Evolutionary conservation across 2,888 invertebrate genomes (phyloP).

Genomic region (Mythimna vitellina): DNA sequence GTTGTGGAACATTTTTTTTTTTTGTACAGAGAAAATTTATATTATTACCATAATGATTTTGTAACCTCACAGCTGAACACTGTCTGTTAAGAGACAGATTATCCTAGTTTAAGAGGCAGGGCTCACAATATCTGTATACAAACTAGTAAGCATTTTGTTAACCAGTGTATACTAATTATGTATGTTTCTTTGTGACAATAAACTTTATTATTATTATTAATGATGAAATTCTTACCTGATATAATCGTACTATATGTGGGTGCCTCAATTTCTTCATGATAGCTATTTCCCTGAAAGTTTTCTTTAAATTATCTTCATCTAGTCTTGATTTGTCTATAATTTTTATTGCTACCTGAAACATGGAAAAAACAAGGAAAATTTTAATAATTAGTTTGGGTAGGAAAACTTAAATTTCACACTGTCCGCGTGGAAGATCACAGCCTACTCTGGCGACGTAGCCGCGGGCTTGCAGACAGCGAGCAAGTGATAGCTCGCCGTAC

Average conservation of each 20-base stretch:
- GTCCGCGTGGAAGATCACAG: not conserved
- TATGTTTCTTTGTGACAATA: too few species aligned
- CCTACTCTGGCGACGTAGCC: not conserved
- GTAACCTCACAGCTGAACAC: too few species aligned
- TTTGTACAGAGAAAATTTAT: too few species aligned
- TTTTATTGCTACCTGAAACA: conserved; percentile 97
- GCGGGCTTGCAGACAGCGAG: too few species aligned
- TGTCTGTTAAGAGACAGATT: too few species aligned
- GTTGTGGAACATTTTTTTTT: too few species aligned
- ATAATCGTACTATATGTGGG: conserved; percentile 98
- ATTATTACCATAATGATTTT: too few species aligned
- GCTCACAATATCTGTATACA: too few species aligned
- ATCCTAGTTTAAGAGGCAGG: too few species aligned
- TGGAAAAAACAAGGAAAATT: not conserved
- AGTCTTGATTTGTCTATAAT: conserved; percentile 98
- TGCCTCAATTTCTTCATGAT: conserved; percentile 98
- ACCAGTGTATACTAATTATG: too few species aligned
- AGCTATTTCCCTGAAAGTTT: conserved; percentile 98
- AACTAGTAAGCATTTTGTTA: too few species aligned
- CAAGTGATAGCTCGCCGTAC: too few species aligned
- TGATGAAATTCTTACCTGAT: conserved; percentile 92
- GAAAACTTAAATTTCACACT: not conserved
- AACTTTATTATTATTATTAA: not conserved
- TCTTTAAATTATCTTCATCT: conserved; percentile 97
- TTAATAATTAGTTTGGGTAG: not conserved